Conservation (phyloP, 2,113 vertebrate species). For the Corythornis cristatus region DNA sequence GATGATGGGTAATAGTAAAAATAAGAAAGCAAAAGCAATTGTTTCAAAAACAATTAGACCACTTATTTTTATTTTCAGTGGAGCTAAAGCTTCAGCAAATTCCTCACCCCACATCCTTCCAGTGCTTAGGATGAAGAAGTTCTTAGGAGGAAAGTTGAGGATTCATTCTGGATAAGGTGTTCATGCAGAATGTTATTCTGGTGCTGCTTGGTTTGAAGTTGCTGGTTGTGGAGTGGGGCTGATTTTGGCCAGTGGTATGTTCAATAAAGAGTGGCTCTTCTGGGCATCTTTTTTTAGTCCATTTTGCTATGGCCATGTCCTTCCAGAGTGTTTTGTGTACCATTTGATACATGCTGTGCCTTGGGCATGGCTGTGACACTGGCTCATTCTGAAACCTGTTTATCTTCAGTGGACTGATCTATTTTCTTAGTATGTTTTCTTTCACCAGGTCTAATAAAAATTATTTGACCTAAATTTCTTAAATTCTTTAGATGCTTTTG, state of each 20-base stretch:
- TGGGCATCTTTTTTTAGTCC: background rate
- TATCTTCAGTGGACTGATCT: background rate
- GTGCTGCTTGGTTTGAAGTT: background rate
- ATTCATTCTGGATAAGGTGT: background rate
- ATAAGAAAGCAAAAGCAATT: background rate
- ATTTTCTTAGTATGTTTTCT: background rate
- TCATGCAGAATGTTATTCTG: background rate
- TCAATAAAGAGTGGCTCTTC: background rate
- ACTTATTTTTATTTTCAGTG: background rate
- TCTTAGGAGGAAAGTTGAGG: background rate
- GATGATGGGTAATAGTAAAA: background rate
- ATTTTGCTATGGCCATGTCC: background rate
- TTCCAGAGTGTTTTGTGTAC: background rate
- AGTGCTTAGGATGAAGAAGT: background rate
- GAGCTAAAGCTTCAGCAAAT: background rate
- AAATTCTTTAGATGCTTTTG: background rate
- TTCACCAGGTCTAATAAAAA: background rate
- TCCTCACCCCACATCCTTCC: accelerated
- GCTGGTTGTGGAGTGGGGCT: background rate
- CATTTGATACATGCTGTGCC: background rate
- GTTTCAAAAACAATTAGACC: background rate
- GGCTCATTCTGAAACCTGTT: background rate
- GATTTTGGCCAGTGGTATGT: background rate
- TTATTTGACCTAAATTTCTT: background rate
- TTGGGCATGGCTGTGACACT: background rate